phyloP scores from a whole-genome alignment of 2,797 vertebrate genomes.

The Vultur gryphus region DNA sequence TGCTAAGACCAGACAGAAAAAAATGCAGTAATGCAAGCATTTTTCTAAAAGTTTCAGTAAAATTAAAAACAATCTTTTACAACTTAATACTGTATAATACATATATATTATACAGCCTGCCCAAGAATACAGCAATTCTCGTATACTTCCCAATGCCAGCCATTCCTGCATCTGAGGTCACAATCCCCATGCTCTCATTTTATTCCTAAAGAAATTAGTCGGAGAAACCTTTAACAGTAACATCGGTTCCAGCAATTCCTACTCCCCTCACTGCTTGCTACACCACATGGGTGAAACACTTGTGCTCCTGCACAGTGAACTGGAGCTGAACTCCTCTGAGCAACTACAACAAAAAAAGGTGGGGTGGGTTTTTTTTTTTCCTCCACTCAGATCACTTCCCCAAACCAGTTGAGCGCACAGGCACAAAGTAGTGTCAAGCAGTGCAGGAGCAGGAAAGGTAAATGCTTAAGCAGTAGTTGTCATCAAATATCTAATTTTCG shows the following conservation, averaged over 20 bases:
- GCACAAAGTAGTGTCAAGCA: neutral
- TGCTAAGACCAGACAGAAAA: neutral
- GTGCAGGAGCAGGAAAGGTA: neutral
- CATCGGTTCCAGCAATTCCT: neutral
- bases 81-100: neutral
- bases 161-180: neutral
- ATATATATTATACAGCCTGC: neutral
- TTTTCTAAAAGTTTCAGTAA: neutral
- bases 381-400: neutral
- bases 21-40: neutral
- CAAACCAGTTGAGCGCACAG: neutral
- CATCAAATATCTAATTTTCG: neutral
- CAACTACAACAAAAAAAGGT: neutral
- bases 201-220: neutral
- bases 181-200: neutral
- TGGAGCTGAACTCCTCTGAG: neutral
- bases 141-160: neutral
- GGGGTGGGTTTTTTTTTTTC: accelerated
- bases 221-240: neutral
- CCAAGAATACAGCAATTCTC: neutral
- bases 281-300: neutral
- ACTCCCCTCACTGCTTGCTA: neutral
- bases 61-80: neutral
- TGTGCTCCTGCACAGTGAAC: neutral
- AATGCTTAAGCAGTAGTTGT: neutral